phyloP scores from a whole-genome alignment of 1,140 invertebrate genomes.

The Trinorchestia longiramus region DNA sequence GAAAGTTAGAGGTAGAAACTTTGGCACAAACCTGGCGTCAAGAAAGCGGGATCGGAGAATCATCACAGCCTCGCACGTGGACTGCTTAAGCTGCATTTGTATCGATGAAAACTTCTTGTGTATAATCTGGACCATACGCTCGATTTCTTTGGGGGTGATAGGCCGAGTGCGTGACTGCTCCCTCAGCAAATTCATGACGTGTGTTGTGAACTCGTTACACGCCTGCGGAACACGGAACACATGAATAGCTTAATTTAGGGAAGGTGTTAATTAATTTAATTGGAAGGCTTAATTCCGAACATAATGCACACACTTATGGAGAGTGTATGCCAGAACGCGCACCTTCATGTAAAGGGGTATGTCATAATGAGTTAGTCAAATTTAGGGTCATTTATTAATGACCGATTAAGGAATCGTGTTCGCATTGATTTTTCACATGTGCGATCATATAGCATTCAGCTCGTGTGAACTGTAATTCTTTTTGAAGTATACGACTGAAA shows the following conservation, averaged over 20 bases:
- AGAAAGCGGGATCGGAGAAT: constrained; percentile 94
- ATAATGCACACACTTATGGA: no score
- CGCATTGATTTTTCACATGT: background rate
- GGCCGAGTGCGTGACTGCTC: constrained; percentile 98
- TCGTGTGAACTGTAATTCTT: no score
- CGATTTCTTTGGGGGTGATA: constrained; percentile 97
- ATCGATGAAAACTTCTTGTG: constrained; percentile 99
- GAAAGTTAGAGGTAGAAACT: background rate
- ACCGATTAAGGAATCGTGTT: background rate
- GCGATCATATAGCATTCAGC: background rate
- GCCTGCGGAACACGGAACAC: constrained; percentile 77
- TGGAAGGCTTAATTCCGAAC: no score
- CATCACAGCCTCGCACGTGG: constrained; percentile 99
- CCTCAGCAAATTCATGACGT: constrained; percentile 97
- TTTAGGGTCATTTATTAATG: no score
- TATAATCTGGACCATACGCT: constrained; percentile 99
- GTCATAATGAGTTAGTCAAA: no score
- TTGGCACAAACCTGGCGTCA: constrained; percentile 82
- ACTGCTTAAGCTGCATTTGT: constrained; percentile 99
- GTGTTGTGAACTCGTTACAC: constrained; percentile 99
- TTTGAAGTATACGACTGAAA: no score
- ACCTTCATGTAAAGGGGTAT: no score
- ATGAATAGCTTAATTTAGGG: background rate
- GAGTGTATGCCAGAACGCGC: no score
- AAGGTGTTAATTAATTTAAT: no score